Evolutionary conservation across 2,888 invertebrate species (phyloP).

Genomic region (Cephus pygmeus): DNA sequence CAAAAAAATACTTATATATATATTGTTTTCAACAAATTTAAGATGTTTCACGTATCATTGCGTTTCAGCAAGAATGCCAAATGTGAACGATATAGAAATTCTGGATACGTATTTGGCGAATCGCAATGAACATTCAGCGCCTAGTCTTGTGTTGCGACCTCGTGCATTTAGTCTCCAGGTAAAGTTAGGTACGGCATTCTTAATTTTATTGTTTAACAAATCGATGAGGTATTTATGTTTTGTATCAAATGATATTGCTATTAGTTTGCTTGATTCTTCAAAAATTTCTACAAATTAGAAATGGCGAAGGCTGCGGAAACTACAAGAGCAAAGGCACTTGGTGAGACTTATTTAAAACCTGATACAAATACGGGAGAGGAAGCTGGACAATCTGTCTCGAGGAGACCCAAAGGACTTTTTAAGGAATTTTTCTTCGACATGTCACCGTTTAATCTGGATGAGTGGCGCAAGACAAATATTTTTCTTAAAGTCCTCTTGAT

Average conservation of each 20-base stretch:
- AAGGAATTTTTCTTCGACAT: constrained; percentile 58
- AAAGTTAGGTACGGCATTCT: constrained; percentile 51
- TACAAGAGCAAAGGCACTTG: constrained; percentile 16
- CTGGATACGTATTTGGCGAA: constrained; percentile 54
- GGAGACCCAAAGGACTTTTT: constrained; percentile 49
- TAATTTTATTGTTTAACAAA: neutral
- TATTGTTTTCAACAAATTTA: neutral
- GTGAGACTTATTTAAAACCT: constrained; percentile 2
- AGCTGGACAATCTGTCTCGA: neutral
- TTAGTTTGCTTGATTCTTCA: neutral
- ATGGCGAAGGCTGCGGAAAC: constrained; percentile 55
- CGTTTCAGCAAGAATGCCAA: constrained; percentile 53
- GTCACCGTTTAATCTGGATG: constrained; percentile 56
- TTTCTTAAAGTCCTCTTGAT: constrained; percentile 60
- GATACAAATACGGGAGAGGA: constrained; percentile 9
- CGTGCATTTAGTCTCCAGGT: constrained; percentile 51
- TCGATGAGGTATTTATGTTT: neutral
- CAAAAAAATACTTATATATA: neutral
- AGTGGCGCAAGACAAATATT: constrained; percentile 59
- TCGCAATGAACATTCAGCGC: constrained; percentile 36
- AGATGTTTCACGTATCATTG: neutral
- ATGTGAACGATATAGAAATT: constrained; percentile 49
- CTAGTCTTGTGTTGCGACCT: constrained; percentile 43
- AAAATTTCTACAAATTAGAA: constrained; percentile 37
- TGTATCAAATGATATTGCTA: neutral